Base-by-base conservation (phyloP, 2,888 invertebrate genomes). In the Cephus nigrinus region DNA sequence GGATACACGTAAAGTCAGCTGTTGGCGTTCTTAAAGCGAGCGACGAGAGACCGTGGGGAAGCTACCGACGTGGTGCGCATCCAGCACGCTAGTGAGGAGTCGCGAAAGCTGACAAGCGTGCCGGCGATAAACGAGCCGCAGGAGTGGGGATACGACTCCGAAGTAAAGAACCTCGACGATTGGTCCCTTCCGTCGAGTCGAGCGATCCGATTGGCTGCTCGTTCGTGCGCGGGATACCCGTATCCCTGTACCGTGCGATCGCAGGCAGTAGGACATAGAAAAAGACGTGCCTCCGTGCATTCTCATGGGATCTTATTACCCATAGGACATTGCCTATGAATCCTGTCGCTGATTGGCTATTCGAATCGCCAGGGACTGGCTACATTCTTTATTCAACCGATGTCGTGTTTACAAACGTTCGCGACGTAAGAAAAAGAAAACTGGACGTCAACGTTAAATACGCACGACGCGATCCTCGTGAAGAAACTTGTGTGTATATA, bases 31-130 rank as follows among this genome's bases (percentile, higher is more conserved):
- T 55, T 23, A 23, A 23, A 9, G 55, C 2, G 23, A 55, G 55
- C 23, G 71, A 31, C 31, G 30, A 71, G 71, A 5, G 30, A 12
- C 31, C 71, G 32, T 30, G 35, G 35, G 74, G 78, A 79, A 40
- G 76, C 76, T 77, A 83, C 82, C 80, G 79, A 75, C 82, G 76
- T 73, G 79, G 76, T 79, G 82, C 83, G 83, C 83, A 84, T 84
- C 79, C 83, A 80, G 82, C 84, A 83, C 84, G 85, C 85, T 80
- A 87, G 83, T 86, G 85, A 83, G 76, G 77, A 80, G 79, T 76
- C 76, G 69, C 55, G 78, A 75, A 75, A 73, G 79, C 76, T 55
- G 55, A 55, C 55, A 55, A 73, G 72, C 73, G 74, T 73, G 72
- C 71, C 79, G 80, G 81, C 82, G 31, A 33, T 71, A 71, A 31